These are phyloP conservation scores for Boloria euphrosyne DNA, from an alignment of 2,888 invertebrate species.

Conservation along the genomic window DNA sequence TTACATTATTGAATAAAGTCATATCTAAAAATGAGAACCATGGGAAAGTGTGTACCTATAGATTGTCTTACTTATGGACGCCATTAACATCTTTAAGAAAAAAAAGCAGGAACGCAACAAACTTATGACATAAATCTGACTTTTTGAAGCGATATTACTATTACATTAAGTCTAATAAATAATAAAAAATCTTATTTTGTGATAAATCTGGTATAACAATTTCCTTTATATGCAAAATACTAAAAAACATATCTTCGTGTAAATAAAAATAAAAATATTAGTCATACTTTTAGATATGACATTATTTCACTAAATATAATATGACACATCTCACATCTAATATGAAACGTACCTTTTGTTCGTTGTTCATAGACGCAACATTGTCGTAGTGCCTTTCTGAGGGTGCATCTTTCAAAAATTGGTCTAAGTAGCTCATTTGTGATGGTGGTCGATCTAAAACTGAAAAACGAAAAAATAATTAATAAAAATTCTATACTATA, in stretches of 20 bases:
- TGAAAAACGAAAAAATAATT: conserved; percentile 61
- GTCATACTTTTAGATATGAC: neutral
- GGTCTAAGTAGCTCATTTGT: conserved; percentile 95
- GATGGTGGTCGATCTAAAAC: conserved; percentile 94
- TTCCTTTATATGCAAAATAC: neutral
- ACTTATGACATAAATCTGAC: too few species aligned
- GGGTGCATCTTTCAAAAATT: conserved; percentile 90
- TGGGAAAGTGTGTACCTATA: too few species aligned
- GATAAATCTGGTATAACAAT: too few species aligned
- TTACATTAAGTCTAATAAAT: too few species aligned
- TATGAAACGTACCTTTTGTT: conserved; percentile 65
- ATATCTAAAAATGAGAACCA: neutral
- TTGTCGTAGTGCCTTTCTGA: conserved; percentile 76
- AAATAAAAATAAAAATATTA: neutral
- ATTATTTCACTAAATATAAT: neutral
- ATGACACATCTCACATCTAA: neutral
- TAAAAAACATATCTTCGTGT: neutral
- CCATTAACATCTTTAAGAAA: too few species aligned
- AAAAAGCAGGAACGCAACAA: too few species aligned
- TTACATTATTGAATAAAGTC: conserved; percentile 1
- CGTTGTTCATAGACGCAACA: conserved; percentile 68
- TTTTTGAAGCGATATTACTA: too few species aligned
- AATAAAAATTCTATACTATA: conserved; percentile 7
- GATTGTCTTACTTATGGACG: too few species aligned
- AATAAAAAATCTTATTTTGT: too few species aligned